Base-by-base conservation (phyloP, 35 echinoderm and acorn worm species). In the Stichopus chloronotus region DNA sequence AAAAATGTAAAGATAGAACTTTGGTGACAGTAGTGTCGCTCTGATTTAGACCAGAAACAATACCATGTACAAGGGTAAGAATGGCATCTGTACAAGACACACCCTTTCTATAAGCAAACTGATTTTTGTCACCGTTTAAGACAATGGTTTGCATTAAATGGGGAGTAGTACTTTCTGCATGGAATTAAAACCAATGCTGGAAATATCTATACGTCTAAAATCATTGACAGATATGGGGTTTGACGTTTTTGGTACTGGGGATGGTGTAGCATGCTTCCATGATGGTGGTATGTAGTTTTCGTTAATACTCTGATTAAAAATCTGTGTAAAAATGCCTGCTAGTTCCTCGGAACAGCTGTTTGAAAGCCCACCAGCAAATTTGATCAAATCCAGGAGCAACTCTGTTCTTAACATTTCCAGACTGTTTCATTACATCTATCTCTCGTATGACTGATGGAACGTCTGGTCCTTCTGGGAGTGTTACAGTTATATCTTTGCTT, bases 201-300 rank as follows among this genome's bases (percentile, higher is more conserved):
- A 71, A 71, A 71, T 71, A 71, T 13, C 65, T 13, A 4, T 71
- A 71, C 11, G 65, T 13, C n/a, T 71, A 13, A 71, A 71, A 25
- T 81, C 78, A 81, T 81, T 81, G 78, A 81, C 78, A 81, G 23
- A 81, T 23, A 81, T 81, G 23, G 78, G 78, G 78, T 83, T 83
- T 6, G 14, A 83, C 5, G 16, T 16, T 83, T 8, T 83, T 3
- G 53, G 79, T 25, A 83, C 4, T 13, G 53, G 53, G 5, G 79
- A 55, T 83, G 79, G 13, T 30, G 24, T 52, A 83, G 53, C 23
- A 83, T 25, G 53, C 25, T 83, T 25, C 53, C 79, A 30, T 83
- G 14, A 83, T 20, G 25, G 22, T 23, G 25, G 79, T 20, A 25
- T 83, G 24, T 5, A 12, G 24, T 76, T 76, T n/a, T 76, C 71